These are phyloP conservation scores for Miltochrista miniata DNA, from an alignment of 2,888 invertebrate genomes.

Conservation along the genomic window DNA sequence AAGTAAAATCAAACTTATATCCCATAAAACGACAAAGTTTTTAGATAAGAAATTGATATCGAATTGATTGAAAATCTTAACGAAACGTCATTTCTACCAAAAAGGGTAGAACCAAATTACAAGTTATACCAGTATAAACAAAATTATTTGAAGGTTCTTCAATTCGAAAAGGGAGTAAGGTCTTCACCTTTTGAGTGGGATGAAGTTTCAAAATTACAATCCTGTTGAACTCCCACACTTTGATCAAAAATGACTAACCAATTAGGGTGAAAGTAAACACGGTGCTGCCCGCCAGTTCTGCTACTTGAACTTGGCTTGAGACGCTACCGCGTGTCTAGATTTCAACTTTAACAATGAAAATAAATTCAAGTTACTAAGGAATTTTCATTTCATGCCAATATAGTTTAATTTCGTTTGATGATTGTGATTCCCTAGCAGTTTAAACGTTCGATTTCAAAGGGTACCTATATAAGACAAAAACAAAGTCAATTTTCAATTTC, in stretches of 20 bases:
- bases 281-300: too few relatives aligned
- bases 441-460: constrained; percentile 6
- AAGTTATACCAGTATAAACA: constrained; percentile 1
- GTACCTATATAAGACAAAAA: background rate
- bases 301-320: too few relatives aligned
- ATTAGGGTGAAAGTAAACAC: constrained; percentile 29
- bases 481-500: too few relatives aligned
- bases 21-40: background rate
- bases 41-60: background rate
- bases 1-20: background rate
- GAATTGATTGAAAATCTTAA: background rate
- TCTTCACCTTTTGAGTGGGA: background rate
- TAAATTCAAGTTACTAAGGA: constrained; percentile 51
- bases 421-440: too few relatives aligned
- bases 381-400: constrained; percentile 26
- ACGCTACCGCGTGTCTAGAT: too few relatives aligned
- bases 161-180: background rate
- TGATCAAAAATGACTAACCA: constrained; percentile 14
- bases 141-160: background rate
- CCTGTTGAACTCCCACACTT: background rate
- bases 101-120: background rate
- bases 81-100: background rate
- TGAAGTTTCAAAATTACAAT: constrained; percentile 1
- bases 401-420: constrained; percentile 15
- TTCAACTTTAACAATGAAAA: constrained; percentile 40